Evolutionary conservation across 2,113 vertebrate species (phyloP).

Genomic region (Salvelinus sp.): DNA sequence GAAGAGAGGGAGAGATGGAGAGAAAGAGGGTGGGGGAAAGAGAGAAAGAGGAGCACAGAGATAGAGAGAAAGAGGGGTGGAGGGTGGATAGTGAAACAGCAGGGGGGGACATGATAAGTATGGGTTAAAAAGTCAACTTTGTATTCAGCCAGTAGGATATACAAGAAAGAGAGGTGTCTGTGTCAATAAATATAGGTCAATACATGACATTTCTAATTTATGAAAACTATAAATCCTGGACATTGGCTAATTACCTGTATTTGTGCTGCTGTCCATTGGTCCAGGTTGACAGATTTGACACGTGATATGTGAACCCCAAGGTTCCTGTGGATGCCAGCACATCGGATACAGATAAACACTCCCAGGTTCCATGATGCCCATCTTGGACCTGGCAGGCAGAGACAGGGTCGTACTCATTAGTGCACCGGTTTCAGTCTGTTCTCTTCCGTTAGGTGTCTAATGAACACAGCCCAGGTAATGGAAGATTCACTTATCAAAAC

Average conservation of each 20-base stretch:
- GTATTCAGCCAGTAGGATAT: not conserved
- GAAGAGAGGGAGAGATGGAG: constrained; percentile 28
- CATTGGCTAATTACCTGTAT: constrained; percentile 82
- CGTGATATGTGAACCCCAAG: constrained; percentile 99
- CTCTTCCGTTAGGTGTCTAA: too few species aligned
- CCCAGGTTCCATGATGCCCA: constrained; percentile 99
- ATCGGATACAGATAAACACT: constrained; percentile 98
- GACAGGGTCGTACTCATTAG: too few species aligned
- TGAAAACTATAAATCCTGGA: too few species aligned
- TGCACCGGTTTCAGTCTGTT: too few species aligned
- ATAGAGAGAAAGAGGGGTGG: not conserved
- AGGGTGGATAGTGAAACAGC: not conserved
- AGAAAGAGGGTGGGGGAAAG: not conserved
- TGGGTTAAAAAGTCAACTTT: not conserved
- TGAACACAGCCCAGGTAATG: not conserved
- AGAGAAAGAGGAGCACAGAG: not conserved
- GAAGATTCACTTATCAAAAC: not conserved
- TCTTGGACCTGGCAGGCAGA: constrained; percentile 83
- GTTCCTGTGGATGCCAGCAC: constrained; percentile 98
- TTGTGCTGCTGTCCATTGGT: constrained; percentile 98
- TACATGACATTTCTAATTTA: too few species aligned
- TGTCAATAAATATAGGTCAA: too few species aligned
- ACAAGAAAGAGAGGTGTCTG: too few species aligned
- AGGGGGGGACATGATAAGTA: not conserved
- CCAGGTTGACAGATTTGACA: constrained; percentile 97